Percentiles rank a stretch among this genome's conserved stretches.
Evolutionary conservation across 2,113 vertebrate genomes (phyloP).

Genomic region (Centropristis striata): DNA sequence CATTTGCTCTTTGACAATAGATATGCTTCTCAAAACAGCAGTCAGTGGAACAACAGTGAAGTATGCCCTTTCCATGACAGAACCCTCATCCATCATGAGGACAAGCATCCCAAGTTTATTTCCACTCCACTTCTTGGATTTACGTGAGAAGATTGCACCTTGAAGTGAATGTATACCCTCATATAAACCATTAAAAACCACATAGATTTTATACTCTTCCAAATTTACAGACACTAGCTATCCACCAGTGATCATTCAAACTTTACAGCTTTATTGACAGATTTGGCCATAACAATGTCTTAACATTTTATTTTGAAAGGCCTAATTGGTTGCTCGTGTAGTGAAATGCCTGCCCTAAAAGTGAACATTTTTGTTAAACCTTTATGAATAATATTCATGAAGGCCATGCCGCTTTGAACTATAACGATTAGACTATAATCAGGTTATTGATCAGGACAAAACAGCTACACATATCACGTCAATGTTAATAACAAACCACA

Average conservation of each 20-base stretch:
- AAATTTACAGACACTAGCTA: conserved; percentile 25
- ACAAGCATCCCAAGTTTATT: conserved; percentile 76
- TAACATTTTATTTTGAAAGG: conserved; percentile 13
- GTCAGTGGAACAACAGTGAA: conserved; percentile 74
- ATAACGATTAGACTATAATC: not conserved
- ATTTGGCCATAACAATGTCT: not conserved
- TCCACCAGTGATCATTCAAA: conserved; percentile 30
- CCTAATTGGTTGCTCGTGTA: not conserved
- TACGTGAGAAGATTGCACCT: conserved; percentile 72
- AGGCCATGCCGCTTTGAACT: not conserved
- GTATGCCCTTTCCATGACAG: conserved; percentile 78
- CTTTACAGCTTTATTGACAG: conserved; percentile 23
- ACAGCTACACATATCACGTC: not conserved
- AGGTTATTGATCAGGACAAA: conserved; percentile 7
- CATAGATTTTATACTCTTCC: conserved; percentile 12
- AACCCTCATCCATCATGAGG: conserved; percentile 81
- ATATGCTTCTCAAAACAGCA: conserved; percentile 79
- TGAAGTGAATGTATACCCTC: conserved; percentile 30
- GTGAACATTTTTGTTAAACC: not conserved
- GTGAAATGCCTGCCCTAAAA: not conserved
- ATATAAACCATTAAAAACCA: conserved; percentile 41
- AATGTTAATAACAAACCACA: not conserved
- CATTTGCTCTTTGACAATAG: conserved; percentile 77
- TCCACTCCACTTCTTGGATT: conserved; percentile 68
- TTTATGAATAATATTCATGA: not conserved